Percentiles rank a stretch among this genome's conserved stretches.
phyloP scores from a whole-genome alignment of 2,797 vertebrate species.

The Cichlasoma orientale region DNA sequence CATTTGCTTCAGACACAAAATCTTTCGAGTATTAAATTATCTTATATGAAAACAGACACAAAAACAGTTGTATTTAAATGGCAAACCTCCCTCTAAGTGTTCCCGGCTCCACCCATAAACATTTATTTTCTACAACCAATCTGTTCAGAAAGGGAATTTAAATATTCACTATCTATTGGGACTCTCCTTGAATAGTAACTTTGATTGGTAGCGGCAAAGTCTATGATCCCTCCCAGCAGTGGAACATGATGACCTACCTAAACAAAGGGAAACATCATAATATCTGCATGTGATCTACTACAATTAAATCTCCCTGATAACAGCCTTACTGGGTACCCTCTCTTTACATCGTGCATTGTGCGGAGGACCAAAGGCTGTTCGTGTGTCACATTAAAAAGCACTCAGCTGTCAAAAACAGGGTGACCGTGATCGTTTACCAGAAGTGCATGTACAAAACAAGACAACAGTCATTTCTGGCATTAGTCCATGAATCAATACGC shows the following conservation, averaged over 20 bases:
- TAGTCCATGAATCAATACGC: background rate
- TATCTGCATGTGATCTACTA: background rate
- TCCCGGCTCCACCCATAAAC: background rate
- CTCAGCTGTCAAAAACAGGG: background rate
- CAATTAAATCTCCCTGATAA: conserved; percentile 1
- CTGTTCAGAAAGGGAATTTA: background rate
- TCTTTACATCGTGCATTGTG: background rate
- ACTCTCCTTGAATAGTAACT: background rate
- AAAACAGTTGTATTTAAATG: conserved; percentile 62
- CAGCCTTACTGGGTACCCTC: background rate
- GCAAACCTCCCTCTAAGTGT: conserved; percentile 36
- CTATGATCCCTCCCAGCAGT: background rate
- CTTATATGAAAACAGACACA: conserved; percentile 81
- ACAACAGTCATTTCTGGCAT: background rate
- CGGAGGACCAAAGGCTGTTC: background rate
- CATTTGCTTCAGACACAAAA: conserved; percentile 60
- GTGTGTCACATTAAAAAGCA: background rate
- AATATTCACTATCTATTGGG: background rate
- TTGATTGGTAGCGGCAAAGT: background rate
- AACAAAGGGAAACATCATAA: background rate
- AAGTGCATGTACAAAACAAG: background rate
- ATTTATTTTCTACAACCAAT: background rate
- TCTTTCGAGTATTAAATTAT: conserved; percentile 86
- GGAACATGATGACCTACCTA: conserved; percentile 3
- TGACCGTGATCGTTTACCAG: background rate